phyloP scores from a whole-genome alignment of 1,140 invertebrate species.

The Apis cerana region DNA sequence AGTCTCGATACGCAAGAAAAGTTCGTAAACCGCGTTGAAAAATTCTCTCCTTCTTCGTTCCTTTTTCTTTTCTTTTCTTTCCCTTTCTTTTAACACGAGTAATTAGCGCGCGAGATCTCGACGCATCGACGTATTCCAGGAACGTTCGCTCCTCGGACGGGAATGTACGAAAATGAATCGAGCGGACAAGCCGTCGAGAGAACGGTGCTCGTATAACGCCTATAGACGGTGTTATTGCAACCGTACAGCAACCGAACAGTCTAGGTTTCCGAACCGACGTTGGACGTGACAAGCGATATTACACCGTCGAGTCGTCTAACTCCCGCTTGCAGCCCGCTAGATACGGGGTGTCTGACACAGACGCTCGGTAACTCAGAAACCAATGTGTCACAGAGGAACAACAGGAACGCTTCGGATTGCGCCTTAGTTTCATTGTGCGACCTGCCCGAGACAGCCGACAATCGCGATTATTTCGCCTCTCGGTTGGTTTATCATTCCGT shows the following conservation, averaged over 20 bases:
- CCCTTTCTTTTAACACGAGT: no score
- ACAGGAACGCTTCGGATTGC: conserved; percentile 36
- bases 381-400: conserved; percentile 57
- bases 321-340: conserved; percentile 51
- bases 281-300: conserved; percentile 73
- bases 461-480: neutral
- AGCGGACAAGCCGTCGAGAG: conserved; percentile 24
- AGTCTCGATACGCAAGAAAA: no score
- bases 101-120: no score
- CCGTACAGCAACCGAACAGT: conserved; percentile 45
- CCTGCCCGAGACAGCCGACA: conserved; percentile 56
- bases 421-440: conserved; percentile 49
- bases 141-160: neutral
- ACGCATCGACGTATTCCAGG: neutral
- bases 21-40: no score
- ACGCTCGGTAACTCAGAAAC: conserved; percentile 69
- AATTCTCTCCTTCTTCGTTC: no score
- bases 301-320: conserved; percentile 64
- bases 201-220: neutral
- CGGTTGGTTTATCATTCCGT: neutral
- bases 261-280: conserved; percentile 62
- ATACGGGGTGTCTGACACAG: conserved; percentile 66
- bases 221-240: conserved; percentile 16
- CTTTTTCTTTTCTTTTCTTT: no score
- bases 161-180: neutral